Evolutionary conservation across 2,113 vertebrate genomes (phyloP).

Genomic region (Bos taurus): ARS-UCD2.0 NC_037357.1:17079501-17080000

Average conservation of each 20-base stretch:
- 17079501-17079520: not conserved
- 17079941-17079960: not conserved
- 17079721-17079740: not conserved
- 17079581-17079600: constrained; percentile 20
- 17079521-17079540: not conserved
- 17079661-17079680: not conserved
- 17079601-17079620: constrained; percentile 33
- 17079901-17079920: not conserved
- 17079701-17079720: not conserved
- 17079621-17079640: not conserved
- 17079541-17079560: not conserved
- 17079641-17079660: constrained; percentile 15
- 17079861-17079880: not conserved
- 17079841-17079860: not conserved
- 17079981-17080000: not conserved
- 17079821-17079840: not conserved
- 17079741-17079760: not conserved
- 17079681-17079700: not conserved
- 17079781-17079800: not conserved
- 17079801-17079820: not conserved
- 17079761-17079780: not conserved
- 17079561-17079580: not conserved
- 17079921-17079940: not conserved
- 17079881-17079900: not conserved
- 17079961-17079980: not conserved